Evolutionary conservation across 2,888 invertebrate species (phyloP).

Genomic region (Venusia cambrica): DNA sequence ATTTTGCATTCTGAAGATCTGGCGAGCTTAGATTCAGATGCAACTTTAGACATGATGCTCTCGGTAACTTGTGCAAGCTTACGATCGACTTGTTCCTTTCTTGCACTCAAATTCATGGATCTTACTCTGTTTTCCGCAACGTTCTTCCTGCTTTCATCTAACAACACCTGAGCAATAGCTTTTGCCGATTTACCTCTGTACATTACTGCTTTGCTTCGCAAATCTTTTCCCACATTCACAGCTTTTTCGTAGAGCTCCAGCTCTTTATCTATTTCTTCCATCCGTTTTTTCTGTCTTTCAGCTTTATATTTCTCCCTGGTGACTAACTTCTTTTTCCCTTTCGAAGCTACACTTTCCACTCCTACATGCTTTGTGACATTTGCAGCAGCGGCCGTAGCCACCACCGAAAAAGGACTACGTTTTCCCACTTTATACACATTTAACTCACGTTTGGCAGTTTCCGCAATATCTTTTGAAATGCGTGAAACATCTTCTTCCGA

Average conservation of each 20-base stretch:
- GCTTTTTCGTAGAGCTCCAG: slow-evolving; percentile 63
- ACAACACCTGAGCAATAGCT: slow-evolving; percentile 84
- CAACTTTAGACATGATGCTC: slow-evolving; percentile 42
- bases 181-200: slow-evolving; percentile 89
- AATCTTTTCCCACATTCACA: slow-evolving; percentile 71
- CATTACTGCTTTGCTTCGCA: slow-evolving; percentile 77
- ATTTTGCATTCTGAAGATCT: slow-evolving; percentile 41
- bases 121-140: slow-evolving; percentile 64
- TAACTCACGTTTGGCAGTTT: slow-evolving; percentile 85
- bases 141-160: slow-evolving; percentile 81
- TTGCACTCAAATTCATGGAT: slow-evolving; percentile 47
- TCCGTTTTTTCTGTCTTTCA: slow-evolving; percentile 69
- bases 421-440: slow-evolving; percentile 81
- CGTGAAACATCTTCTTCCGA: slow-evolving; percentile 84
- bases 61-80: slow-evolving; percentile 43
- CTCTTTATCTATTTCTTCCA: slow-evolving; percentile 65
- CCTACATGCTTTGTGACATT: slow-evolving; percentile 84
- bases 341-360: slow-evolving; percentile 70
- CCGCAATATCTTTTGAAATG: slow-evolving; percentile 84
- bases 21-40: slow-evolving; percentile 38
- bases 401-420: slow-evolving; percentile 82
- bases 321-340: slow-evolving; percentile 71
- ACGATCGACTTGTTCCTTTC: slow-evolving; percentile 42
- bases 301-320: slow-evolving; percentile 56
- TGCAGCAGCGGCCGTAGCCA: slow-evolving; percentile 83